A percentile compares a stretch with the other conserved stretches of the same genome.
phyloP scores from a whole-genome alignment of 2,797 vertebrate species.

The Pangasius mekongensis region DNA sequence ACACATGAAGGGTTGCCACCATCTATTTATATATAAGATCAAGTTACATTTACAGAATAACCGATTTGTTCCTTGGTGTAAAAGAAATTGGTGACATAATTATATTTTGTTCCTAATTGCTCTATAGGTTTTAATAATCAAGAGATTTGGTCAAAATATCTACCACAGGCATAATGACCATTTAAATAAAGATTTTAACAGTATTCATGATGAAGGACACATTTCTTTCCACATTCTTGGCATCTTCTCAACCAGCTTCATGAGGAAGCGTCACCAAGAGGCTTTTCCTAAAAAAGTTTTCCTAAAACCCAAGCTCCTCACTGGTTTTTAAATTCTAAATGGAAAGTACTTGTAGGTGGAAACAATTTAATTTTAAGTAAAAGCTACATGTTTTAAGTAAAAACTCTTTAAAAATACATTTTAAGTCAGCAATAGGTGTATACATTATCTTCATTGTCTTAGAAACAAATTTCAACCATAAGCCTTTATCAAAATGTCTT shows the following conservation, averaged over 20 bases:
- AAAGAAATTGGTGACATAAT: background rate
- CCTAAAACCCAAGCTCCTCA: background rate
- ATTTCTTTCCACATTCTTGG: background rate
- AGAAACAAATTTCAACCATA: background rate
- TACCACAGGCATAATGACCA: background rate
- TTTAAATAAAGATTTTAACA: background rate
- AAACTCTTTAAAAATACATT: background rate
- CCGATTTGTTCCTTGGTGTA: background rate
- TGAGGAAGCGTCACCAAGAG: background rate
- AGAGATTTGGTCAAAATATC: background rate
- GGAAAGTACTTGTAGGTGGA: background rate
- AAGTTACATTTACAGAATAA: background rate
- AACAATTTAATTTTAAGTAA: background rate
- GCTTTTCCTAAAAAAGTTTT: background rate
- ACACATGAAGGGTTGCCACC: background rate
- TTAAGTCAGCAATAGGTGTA: background rate
- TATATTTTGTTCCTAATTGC: background rate
- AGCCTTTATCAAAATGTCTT: background rate
- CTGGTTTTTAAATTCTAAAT: background rate
- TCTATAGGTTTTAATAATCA: background rate
- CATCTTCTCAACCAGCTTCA: background rate
- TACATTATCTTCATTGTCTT: background rate
- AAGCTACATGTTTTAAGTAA: background rate
- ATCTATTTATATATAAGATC: background rate
- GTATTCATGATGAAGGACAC: background rate